Base-by-base conservation (phyloP, 2,113 vertebrate species). In the Oncorhynchus tshawytscha region DNA sequence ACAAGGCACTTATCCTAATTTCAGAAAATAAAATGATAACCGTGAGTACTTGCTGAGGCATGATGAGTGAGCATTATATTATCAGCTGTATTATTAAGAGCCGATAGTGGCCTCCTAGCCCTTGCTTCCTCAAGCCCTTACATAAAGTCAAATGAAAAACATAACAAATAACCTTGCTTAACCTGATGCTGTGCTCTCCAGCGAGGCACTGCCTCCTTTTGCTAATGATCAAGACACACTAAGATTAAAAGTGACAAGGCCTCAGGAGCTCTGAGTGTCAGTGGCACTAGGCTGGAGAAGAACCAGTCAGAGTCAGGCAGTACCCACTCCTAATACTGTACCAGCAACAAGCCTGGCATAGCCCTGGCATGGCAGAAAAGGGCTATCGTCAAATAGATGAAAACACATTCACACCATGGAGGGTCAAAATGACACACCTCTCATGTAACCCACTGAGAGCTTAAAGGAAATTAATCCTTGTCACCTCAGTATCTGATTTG, bases 201-300 rank as follows among this genome's bases (percentile, higher is more conserved):
- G 59, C 2, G 49, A 73, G 62, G 66, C 77, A 25, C 70, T 48
- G 71, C 68, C 79, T 80, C 71, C 73, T 48, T 69, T 71, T 11
- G 57, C 68, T 54, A 18, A 74, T 75, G 72, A 81, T n/a, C 27
- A 20, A 69, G 62, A 57, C 59, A 48, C 62, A 54, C 66, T 71
- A 12, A 73, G 77, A 82, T 85, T 65, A 72, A 64, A 79, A 72
- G 29, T 79, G 82, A 84, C 87, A 79, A 11, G 7, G 54, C 9
- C 49, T 76, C 48, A 71, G 29, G 57, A 34, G 16, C 31, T 34
- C 69, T 77, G 25, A 22, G 66, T 71, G 18, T 70, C 20, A 75
- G 2, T 39, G 22, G 20, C 13, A 20, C 59, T 67, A 67, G 22
- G 22, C 45, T 74, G 24, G 20, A 39, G 24, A 60, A 34, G 22